A percentile compares a stretch with the other conserved stretches of the same genome.
Evolutionary conservation across 2,113 vertebrate genomes (phyloP).

Genomic region (Balaeniceps rex): DNA sequence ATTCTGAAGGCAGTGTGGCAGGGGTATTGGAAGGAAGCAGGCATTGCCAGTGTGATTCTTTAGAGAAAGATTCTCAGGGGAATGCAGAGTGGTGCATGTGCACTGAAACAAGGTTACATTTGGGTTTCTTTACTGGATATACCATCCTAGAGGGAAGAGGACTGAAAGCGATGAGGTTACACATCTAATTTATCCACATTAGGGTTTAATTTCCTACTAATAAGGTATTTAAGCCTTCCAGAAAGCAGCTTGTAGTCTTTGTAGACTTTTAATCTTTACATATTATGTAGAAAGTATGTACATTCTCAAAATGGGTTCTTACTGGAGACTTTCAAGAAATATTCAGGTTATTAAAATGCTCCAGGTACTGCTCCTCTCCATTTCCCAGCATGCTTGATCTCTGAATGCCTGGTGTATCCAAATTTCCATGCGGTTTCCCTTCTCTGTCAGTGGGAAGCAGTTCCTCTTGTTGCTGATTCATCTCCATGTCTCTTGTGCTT

Average conservation of each 20-base stretch:
- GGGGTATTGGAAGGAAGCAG: neutral
- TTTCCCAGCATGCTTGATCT: neutral
- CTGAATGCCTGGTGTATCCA: neutral
- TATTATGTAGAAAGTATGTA: neutral
- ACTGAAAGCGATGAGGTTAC: neutral
- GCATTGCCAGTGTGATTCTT: neutral
- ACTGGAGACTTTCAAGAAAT: neutral
- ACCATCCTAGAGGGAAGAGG: neutral
- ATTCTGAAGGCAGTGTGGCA: neutral
- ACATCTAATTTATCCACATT: neutral
- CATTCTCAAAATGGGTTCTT: neutral
- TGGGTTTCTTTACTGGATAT: neutral
- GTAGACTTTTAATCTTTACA: conserved; percentile 53
- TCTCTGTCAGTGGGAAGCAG: neutral
- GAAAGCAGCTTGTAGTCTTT: conserved; percentile 26
- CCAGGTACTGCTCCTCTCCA: neutral
- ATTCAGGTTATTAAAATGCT: neutral
- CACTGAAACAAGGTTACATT: neutral
- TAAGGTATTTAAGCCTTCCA: conserved; percentile 13
- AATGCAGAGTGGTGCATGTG: neutral
- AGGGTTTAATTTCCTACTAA: conserved; percentile 38
- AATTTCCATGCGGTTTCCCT: neutral
- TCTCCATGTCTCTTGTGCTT: conserved; percentile 95
- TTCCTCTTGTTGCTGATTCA: conserved; percentile 21
- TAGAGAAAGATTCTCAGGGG: neutral